Conservation (phyloP, 2,797 vertebrate species). For the Cichlasoma orientale region DNA sequence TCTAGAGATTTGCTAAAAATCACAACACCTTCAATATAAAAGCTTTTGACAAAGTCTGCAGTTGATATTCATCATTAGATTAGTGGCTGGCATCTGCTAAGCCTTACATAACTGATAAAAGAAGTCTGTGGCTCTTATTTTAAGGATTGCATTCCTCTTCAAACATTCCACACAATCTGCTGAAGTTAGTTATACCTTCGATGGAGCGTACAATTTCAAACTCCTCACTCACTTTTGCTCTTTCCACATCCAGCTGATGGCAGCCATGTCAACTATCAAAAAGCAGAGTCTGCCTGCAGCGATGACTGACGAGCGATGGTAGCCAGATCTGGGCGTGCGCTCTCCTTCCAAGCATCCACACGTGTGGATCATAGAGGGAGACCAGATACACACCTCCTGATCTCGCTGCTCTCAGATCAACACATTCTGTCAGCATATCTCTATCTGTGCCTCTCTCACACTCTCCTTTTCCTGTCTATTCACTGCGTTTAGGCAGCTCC, state of each 20-base stretch:
- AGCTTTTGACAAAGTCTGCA: slow-evolving; percentile 75
- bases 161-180: slow-evolving; percentile 74
- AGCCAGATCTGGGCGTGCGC: slow-evolving; percentile 50
- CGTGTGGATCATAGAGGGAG: slow-evolving; percentile 64
- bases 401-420: slow-evolving; percentile 66
- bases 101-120: slow-evolving; percentile 76
- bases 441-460: slow-evolving; percentile 32
- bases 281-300: slow-evolving; percentile 45
- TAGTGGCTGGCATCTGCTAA: slow-evolving; percentile 67
- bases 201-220: slow-evolving; percentile 64
- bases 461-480: slow-evolving; percentile 38
- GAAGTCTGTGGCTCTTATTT: slow-evolving; percentile 70
- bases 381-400: slow-evolving; percentile 62
- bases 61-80: slow-evolving; percentile 78
- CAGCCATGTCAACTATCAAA: slow-evolving; percentile 73
- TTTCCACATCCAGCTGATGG: slow-evolving; percentile 68
- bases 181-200: slow-evolving; percentile 65
- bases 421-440: slow-evolving; percentile 74
- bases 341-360: slow-evolving; percentile 34
- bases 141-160: slow-evolving; percentile 70
- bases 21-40: slow-evolving; percentile 73
- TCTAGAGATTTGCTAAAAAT: slow-evolving; percentile 70
- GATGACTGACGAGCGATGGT: slow-evolving; percentile 69
- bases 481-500: slow-evolving; percentile 72
- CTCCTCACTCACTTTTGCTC: slow-evolving; percentile 37